Evolutionary conservation across 2,888 invertebrate species (phyloP), one percentile per base, ranked within the genome.

Genomic region (Eupithecia abbreviata): DNA sequence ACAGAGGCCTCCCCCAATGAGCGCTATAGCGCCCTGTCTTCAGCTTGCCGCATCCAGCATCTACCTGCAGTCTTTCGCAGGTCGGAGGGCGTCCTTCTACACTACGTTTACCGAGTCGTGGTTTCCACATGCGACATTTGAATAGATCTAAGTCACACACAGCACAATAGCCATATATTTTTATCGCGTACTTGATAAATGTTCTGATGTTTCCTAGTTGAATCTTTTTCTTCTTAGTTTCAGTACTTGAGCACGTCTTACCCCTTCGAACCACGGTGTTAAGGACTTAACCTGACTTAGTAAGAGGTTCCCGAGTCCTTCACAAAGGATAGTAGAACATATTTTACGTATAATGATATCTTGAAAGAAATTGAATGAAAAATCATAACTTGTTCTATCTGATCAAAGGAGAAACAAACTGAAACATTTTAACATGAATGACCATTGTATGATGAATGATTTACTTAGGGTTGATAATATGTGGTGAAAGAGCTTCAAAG

Each of bases 211-310:
- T 75, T 75, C 15, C 47, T 65, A 30, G 41, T 65, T 65, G 15
- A 55, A 75, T 69, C 42, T 66, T 51, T 70, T 41, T 13, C 15
- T 51, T 7, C 51, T 51, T 15, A n/a, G n/a, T 70, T 49, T 74
- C 58, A 51, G 81, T 75, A 82, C 86, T 88, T 86, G 79, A 84
- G 83, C 88, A 89, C 88, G 88, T 83, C 73, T 82, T 73, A 77
- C 79, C 84, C 81, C 86, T 85, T 79, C 80, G 72, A 73, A 75
- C 77, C 69, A 77, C 81, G 75, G 74, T 74, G 30, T 62, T 79
- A 77, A 83, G 82, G 79, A 82, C 81, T 81, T 84, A 81, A 83
- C 83, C 80, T 80, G 78, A 79, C 79, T 71, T 51, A 72, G 72
- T 75, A 73, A 79, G 43, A 79, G 79, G 75, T 74, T 71, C 68